These are phyloP conservation scores for Oligia latruncula DNA, from an alignment of 2,888 invertebrate species.

Conservation along the genomic window DNA sequence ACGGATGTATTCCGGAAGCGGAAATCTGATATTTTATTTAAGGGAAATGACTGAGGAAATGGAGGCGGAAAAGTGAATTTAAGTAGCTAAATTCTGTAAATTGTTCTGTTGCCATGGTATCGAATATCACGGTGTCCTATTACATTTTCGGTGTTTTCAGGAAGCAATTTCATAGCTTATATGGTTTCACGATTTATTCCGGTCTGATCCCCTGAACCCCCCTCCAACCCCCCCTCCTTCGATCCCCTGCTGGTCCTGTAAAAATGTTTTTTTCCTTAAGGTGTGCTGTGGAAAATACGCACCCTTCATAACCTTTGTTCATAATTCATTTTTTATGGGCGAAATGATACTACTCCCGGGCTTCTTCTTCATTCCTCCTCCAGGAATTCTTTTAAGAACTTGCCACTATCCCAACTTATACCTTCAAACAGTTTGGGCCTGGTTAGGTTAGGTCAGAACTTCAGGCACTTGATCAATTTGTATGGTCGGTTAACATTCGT, in stretches of 20 bases:
- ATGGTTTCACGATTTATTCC: too few relatives aligned
- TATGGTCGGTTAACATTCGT: neutral
- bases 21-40: conserved; percentile 59
- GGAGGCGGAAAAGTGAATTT: conserved; percentile 41
- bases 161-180: neutral
- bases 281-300: neutral
- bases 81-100: conserved; percentile 35
- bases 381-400: neutral
- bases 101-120: conserved; percentile 21
- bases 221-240: too few relatives aligned
- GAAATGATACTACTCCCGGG: too few relatives aligned
- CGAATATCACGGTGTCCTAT: neutral
- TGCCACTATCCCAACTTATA: neutral
- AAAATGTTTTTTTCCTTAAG: neutral
- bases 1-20: conserved; percentile 46
- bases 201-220: too few relatives aligned
- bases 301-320: neutral
- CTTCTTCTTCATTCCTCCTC: neutral
- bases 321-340: neutral
- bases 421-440: neutral
- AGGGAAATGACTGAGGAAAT: conserved; percentile 55
- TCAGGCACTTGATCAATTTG: neutral
- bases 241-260: too few relatives aligned
- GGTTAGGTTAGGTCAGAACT: neutral
- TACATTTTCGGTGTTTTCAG: conserved; percentile 5